Conservation (phyloP, 1,140 invertebrate species). For the Lucilia cuprina region DNA sequence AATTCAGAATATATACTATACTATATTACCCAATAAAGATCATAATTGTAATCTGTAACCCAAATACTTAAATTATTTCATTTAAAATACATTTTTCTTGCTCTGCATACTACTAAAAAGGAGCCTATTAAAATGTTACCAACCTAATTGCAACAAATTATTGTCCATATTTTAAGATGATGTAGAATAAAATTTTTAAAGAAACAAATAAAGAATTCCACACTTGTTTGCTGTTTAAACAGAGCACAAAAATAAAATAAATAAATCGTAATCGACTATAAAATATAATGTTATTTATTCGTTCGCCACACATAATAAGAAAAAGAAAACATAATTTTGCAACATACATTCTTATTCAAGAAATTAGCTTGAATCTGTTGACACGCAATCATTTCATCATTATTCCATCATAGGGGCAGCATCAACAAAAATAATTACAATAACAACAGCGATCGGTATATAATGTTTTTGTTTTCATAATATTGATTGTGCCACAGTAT, state of each 20-base stretch:
- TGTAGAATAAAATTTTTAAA: background rate
- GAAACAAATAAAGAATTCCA: background rate
- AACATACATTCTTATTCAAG: background rate
- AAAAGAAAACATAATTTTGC: background rate
- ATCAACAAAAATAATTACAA: background rate
- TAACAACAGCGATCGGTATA: background rate
- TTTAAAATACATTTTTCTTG: too few species aligned
- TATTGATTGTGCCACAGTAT: background rate
- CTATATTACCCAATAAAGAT: too few species aligned
- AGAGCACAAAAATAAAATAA: background rate
- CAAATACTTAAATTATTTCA: too few species aligned
- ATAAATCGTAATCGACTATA: background rate
- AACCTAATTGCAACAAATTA: background rate
- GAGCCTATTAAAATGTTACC: too few species aligned
- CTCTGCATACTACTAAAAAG: too few species aligned
- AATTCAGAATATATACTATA: too few species aligned
- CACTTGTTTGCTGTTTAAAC: background rate
- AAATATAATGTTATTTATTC: background rate
- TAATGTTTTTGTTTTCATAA: background rate
- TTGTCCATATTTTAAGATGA: background rate
- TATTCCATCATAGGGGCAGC: background rate
- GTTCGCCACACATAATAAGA: background rate
- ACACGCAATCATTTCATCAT: conserved; percentile 2
- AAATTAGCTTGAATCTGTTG: background rate
- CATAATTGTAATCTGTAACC: too few species aligned